These are phyloP conservation scores for Neoseiulus cucumeris DNA, from an alignment of 1,140 invertebrate species.

Conservation along the genomic window DNA sequence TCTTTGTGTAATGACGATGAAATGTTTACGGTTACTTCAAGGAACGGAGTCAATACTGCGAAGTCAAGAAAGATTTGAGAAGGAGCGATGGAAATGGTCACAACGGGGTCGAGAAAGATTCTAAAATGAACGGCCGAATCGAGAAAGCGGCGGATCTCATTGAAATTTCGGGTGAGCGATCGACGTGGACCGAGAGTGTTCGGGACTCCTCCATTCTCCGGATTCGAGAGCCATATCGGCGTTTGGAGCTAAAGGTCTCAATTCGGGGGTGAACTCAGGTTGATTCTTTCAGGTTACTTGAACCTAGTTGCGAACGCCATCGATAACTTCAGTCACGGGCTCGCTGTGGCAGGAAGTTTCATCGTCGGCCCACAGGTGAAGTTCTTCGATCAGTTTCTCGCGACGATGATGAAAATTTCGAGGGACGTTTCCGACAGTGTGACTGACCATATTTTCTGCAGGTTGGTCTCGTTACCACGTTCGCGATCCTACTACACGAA, in stretches of 20 bases:
- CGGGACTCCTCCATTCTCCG: no score
- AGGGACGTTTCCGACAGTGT: no score
- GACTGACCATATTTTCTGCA: conserved; percentile 32
- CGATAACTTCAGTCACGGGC: conserved; percentile 91
- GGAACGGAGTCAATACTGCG: conserved; percentile 4
- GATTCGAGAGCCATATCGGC: no score
- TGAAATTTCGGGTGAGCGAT: background rate
- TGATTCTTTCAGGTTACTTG: conserved; percentile 57
- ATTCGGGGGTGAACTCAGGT: no score
- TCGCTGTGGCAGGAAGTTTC: conserved; percentile 87
- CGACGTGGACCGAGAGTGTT: no score
- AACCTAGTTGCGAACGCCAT: conserved; percentile 87
- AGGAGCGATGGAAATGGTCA: no score
- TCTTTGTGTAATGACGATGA: no score
- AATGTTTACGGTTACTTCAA: background rate
- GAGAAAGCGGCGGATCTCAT: background rate
- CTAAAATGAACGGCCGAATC: background rate
- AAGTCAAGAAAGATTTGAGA: conserved; percentile 15
- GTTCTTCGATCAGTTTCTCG: background rate
- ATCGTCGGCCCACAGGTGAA: conserved; percentile 40
- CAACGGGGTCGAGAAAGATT: no score
- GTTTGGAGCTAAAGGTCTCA: no score
- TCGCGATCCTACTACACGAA: conserved; percentile 86
- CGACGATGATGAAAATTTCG: background rate
- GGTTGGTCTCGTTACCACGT: conserved; percentile 70